Conservation (phyloP, 2,113 vertebrate species). For the Pholis gunnellus region DNA sequence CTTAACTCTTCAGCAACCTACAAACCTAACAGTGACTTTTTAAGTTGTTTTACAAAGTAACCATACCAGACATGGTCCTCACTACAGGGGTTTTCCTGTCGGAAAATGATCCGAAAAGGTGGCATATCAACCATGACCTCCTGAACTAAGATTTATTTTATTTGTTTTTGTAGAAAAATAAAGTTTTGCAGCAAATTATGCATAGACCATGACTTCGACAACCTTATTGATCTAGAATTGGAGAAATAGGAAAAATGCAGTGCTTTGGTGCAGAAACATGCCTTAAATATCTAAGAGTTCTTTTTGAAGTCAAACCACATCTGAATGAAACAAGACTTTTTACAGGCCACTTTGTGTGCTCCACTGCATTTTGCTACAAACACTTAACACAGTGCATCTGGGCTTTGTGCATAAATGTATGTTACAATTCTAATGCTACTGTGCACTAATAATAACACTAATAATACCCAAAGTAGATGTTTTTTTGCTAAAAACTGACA, state of each 20-base stretch:
- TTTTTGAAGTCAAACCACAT: background rate
- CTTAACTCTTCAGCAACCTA: background rate
- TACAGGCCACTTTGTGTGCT: background rate
- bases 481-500: background rate
- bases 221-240: background rate
- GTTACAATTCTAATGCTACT: no score
- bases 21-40: background rate
- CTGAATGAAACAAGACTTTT: background rate
- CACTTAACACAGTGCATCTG: no score
- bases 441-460: no score
- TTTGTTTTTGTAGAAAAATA: slow-evolving; percentile 19
- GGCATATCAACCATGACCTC: background rate
- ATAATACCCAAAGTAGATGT: background rate
- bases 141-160: background rate
- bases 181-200: background rate
- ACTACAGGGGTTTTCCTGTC: background rate
- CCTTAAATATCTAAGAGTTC: background rate
- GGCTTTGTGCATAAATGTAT: no score
- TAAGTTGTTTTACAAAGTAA: background rate
- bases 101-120: slow-evolving; percentile 14
- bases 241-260: background rate
- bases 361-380: no score
- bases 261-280: background rate
- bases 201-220: background rate
- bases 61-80: slow-evolving; percentile 4